Evolutionary conservation across 2,888 invertebrate genomes (phyloP), one percentile per base, ranked within the genome.

Genomic region (Eupithecia exiguata): DNA sequence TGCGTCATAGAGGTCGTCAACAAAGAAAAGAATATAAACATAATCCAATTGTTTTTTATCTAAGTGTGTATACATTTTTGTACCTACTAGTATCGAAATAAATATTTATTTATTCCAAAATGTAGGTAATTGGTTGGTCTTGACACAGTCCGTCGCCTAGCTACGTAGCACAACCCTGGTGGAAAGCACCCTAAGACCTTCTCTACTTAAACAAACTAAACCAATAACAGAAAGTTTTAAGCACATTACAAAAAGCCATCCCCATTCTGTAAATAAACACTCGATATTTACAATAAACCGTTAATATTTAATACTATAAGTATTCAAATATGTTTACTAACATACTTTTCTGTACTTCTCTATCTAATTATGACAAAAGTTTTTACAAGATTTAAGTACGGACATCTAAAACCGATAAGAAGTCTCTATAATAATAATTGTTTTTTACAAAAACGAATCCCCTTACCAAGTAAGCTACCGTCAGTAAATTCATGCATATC

Each of bases 401-500:
- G 87, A 89, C 88, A 86, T 87, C 87, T 88, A 89, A 87, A 89
- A 87, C 82, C 85, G 82, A 87, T 80, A 84, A 86, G 84, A 85
- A 86, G 85, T 79, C 66, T 74, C 69, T 71, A 71, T 46, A 53
- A 21, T 53, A 53, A 53, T 78, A 75, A 69, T 81, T 83, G 83
- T 82, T 82, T 84, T 74, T 85, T 87, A 86, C 85, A 88, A 85
- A 87, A 87, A 83, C 82, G 80, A 82, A 82, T 82, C 81, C 80
- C 80, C 82, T 83, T 84, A 85, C 81, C 86, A 83, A 86, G 85
- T 83, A 79, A 81, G 84, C 83, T 78, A 82, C 82, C 88, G 84
- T 87, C 86, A 85, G 89, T 91, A 93, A 92, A 93, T 89, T 88
- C 88, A 90, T 87, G 87, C 88, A 88, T 93, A 93, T 92, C 92